A percentile compares a stretch with the other conserved stretches of the same genome.
Conservation (phyloP, 2,113 vertebrate genomes). For the Callocephalon fimbriatum region DNA sequence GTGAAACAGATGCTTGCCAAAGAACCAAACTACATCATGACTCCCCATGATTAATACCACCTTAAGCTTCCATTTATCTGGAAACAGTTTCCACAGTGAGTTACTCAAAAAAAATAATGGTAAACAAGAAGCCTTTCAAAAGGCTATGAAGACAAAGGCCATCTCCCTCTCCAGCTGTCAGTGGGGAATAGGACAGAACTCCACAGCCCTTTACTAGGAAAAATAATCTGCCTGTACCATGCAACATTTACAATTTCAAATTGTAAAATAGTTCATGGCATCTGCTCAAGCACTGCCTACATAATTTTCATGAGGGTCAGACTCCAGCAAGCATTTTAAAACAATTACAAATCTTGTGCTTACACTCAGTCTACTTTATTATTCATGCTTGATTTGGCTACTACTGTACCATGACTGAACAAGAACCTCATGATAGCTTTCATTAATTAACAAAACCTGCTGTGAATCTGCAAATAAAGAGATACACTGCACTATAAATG, state of each 20-base stretch:
- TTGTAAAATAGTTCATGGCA: background rate
- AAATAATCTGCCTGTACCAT: background rate
- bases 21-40: background rate
- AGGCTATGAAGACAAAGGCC: background rate
- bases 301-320: background rate
- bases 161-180: background rate
- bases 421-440: background rate
- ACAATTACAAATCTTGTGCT: background rate
- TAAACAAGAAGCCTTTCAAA: background rate
- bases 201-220: background rate
- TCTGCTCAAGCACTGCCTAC: background rate
- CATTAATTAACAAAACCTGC: background rate
- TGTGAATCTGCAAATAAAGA: background rate
- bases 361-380: background rate
- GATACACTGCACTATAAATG: background rate
- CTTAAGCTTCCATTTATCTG: background rate
- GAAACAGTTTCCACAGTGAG: background rate
- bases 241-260: background rate
- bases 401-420: fast-evolving
- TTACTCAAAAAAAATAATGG: background rate
- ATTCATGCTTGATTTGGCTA: background rate
- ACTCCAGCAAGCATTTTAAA: background rate
- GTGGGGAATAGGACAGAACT: background rate
- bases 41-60: background rate
- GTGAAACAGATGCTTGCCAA: background rate